phyloP scores from a whole-genome alignment of 2,797 vertebrate species.

The Poeciliopsis infans region DNA sequence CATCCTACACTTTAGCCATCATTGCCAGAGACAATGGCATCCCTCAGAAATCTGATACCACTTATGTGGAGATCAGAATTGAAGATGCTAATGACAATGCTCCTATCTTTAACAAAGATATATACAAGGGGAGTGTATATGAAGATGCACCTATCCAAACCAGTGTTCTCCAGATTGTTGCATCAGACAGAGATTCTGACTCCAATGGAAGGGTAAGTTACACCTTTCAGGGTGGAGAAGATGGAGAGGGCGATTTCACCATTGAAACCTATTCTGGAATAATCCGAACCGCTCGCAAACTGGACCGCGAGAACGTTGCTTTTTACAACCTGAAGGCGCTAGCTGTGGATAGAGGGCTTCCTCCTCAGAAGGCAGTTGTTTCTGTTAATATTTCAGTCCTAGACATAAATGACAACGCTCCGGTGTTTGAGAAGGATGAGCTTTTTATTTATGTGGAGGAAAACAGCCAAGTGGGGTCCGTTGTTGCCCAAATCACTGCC shows the following conservation, averaged over 20 bases:
- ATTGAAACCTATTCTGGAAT: constrained; percentile 94
- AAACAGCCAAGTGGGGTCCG: constrained; percentile 92
- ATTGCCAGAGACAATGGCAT: constrained; percentile 95
- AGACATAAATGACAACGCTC: constrained; percentile 97
- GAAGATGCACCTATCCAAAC: constrained; percentile 91
- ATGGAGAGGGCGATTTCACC: constrained; percentile 94
- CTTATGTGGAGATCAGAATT: constrained; percentile 94
- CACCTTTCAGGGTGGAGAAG: constrained; percentile 92
- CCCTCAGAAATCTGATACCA: constrained; percentile 95
- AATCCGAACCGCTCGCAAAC: constrained; percentile 89
- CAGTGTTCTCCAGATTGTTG: constrained; percentile 94
- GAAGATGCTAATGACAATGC: constrained; percentile 93
- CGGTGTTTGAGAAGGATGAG: constrained; percentile 93
- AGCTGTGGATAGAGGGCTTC: constrained; percentile 90
- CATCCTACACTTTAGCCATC: constrained; percentile 93
- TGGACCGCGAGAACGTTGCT: constrained; percentile 93
- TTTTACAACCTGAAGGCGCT: constrained; percentile 90
- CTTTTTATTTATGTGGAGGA: constrained; percentile 91
- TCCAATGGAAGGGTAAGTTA: constrained; percentile 91
- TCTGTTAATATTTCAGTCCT: constrained; percentile 88
- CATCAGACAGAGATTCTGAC: constrained; percentile 90
- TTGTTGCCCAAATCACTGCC: constrained; percentile 90
- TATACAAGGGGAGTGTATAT: constrained; percentile 89
- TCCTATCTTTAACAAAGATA: constrained; percentile 88
- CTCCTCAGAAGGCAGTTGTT: constrained; percentile 87